Conservation (phyloP, 2,888 invertebrate genomes). For the Biston stratarius region DNA sequence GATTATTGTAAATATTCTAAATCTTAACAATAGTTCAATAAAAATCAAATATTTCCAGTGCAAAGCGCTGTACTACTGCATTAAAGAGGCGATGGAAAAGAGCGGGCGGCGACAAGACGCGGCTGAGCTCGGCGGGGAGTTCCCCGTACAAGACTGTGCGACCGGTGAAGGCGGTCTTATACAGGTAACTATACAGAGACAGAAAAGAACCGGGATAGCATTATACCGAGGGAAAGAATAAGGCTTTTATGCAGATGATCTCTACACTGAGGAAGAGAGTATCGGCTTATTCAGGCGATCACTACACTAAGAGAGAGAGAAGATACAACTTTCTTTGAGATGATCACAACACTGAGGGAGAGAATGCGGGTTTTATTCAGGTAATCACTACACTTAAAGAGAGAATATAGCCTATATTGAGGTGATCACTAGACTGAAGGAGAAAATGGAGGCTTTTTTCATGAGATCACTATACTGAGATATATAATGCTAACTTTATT, state of each 20-base stretch:
- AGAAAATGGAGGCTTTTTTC: no score
- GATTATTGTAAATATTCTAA: no score
- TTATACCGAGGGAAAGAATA: neutral
- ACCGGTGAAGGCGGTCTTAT: constrained; percentile 99
- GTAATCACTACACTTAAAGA: neutral
- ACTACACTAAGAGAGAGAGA: no score
- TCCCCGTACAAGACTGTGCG: constrained; percentile 98
- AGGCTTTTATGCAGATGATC: neutral
- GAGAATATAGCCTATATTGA: neutral
- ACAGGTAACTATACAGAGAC: constrained; percentile 80
- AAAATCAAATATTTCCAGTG: constrained; percentile 88
- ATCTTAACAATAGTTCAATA: neutral
- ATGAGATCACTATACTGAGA: no score
- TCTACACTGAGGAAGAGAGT: neutral
- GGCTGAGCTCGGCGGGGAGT: constrained; percentile 96
- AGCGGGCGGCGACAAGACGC: constrained; percentile 90
- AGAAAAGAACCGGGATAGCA: neutral
- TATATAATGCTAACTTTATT: no score
- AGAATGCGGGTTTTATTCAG: neutral
- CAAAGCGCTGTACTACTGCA: constrained; percentile 98
- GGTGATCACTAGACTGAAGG: neutral
- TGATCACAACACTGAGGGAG: neutral
- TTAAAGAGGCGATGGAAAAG: constrained; percentile 99
- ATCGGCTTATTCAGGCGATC: neutral
- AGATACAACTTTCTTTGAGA: neutral